These are phyloP conservation scores for Drosophila ambigua DNA, from an alignment of 1,140 invertebrate genomes.

Conservation along the genomic window DNA sequence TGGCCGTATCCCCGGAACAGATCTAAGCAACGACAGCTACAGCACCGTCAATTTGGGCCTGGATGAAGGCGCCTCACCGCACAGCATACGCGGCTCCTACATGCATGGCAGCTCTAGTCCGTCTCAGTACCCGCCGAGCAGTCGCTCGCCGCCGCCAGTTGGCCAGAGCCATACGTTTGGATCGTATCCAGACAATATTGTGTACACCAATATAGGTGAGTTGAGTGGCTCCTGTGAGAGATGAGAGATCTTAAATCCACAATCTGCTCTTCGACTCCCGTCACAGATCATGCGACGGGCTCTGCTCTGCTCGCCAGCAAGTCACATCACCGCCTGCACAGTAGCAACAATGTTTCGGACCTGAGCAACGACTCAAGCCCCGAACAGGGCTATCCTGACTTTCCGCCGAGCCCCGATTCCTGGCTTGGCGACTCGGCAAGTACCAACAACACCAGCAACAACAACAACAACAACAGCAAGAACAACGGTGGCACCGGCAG, in stretches of 20 bases:
- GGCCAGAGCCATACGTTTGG: constrained; percentile 78
- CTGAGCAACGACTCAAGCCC: constrained; percentile 92
- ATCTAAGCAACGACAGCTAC: constrained; percentile 94
- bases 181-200: constrained; percentile 90
- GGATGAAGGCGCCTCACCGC: constrained; percentile 91
- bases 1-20: constrained; percentile 83
- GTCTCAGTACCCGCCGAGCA: constrained; percentile 91
- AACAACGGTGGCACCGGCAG: constrained; percentile 28
- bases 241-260: too few relatives aligned
- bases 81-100: constrained; percentile 86
- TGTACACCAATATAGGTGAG: constrained; percentile 91
- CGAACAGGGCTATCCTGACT: constrained; percentile 91
- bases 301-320: constrained; percentile 82
- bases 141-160: constrained; percentile 89
- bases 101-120: constrained; percentile 87
- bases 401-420: constrained; percentile 95
- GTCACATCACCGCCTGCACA: constrained; percentile 85
- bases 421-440: constrained; percentile 92
- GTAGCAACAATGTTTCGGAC: constrained; percentile 89
- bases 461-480: constrained; percentile 54
- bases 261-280: not conserved
- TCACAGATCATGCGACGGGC: not conserved
- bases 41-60: constrained; percentile 91
- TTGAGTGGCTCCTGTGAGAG: not conserved
- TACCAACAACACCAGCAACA: constrained; percentile 68